These are phyloP conservation scores for Hylomyscus alleni DNA, from an alignment of 2,797 vertebrate species.

Conservation along the genomic window DNA sequence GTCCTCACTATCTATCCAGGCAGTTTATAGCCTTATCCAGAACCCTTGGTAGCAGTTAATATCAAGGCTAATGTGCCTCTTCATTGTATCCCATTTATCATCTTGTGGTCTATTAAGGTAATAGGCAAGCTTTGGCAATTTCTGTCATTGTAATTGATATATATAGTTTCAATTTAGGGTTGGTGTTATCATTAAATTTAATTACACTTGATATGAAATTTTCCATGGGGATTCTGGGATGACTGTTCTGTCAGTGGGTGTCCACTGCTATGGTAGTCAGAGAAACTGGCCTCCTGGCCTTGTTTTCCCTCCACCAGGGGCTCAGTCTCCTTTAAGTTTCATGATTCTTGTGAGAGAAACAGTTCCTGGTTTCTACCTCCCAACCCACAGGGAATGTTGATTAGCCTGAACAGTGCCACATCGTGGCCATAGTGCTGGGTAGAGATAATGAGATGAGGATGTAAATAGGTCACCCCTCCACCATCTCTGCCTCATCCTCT, in stretches of 20 bases:
- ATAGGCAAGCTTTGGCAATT: slow-evolving; percentile 88
- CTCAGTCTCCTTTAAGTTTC: slow-evolving; percentile 31
- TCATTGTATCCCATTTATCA: slow-evolving; percentile 87
- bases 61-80: slow-evolving; percentile 75
- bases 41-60: slow-evolving; percentile 86
- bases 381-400: neutral
- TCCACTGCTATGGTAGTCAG: slow-evolving; percentile 62
- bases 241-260: slow-evolving; percentile 79
- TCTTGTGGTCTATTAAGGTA: slow-evolving; percentile 85
- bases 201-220: slow-evolving; percentile 86
- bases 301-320: neutral
- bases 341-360: slow-evolving; percentile 31
- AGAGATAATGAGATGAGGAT: neutral
- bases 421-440: neutral
- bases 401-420: neutral
- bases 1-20: slow-evolving; percentile 79
- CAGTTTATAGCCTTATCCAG: slow-evolving; percentile 79
- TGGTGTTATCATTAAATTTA: slow-evolving; percentile 89
- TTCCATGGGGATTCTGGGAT: slow-evolving; percentile 81
- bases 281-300: slow-evolving; percentile 48
- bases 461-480: neutral
- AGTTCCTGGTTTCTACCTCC: neutral
- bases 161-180: slow-evolving; percentile 86
- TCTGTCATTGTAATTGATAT: slow-evolving; percentile 88
- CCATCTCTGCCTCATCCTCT: neutral